Percentiles rank a stretch among this genome's conserved stretches.
These are phyloP conservation scores for Micropoecilia bifurca DNA, from an alignment of 2,797 vertebrate genomes.

Conservation along the genomic window DNA sequence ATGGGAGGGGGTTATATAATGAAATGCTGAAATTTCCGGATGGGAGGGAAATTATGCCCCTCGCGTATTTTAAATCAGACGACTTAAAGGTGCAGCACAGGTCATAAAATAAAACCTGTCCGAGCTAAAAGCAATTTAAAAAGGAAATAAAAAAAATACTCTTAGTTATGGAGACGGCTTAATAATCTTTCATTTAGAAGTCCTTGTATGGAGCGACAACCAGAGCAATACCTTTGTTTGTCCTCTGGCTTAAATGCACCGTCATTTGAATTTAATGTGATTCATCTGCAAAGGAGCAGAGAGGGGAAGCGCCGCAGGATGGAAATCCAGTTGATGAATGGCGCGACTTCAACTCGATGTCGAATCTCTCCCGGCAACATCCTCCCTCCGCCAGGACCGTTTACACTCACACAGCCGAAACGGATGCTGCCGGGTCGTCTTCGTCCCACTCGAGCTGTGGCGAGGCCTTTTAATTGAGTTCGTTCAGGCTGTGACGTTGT, in stretches of 20 bases:
- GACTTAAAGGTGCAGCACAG: conserved; percentile 11
- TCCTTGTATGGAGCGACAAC: not conserved
- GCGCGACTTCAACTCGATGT: conserved; percentile 46
- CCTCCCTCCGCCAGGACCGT: conserved; percentile 52
- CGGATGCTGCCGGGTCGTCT: conserved; percentile 33
- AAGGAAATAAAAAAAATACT: not conserved
- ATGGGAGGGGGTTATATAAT: conserved; percentile 33
- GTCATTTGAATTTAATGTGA: conserved; percentile 26
- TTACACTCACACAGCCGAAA: conserved; percentile 35
- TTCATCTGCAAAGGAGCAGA: conserved; percentile 29
- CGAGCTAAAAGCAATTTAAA: not conserved
- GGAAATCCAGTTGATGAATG: conserved; percentile 51
- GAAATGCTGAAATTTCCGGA: conserved; percentile 19
- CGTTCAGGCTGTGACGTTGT: conserved; percentile 33
- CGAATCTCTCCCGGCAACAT: conserved; percentile 46
- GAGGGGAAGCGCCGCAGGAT: conserved; percentile 18
- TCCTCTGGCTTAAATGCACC: not conserved
- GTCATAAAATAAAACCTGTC: not conserved
- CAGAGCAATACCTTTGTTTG: not conserved
- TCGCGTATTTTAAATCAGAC: not conserved
- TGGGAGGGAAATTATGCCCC: not conserved
- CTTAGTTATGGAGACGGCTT: not conserved
- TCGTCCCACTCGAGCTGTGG: conserved; percentile 33
- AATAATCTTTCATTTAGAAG: not conserved
- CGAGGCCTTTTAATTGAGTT: conserved; percentile 43